Evolutionary conservation across 2,113 vertebrate genomes (phyloP).

Genomic region (Apaloderma vittatum): DNA sequence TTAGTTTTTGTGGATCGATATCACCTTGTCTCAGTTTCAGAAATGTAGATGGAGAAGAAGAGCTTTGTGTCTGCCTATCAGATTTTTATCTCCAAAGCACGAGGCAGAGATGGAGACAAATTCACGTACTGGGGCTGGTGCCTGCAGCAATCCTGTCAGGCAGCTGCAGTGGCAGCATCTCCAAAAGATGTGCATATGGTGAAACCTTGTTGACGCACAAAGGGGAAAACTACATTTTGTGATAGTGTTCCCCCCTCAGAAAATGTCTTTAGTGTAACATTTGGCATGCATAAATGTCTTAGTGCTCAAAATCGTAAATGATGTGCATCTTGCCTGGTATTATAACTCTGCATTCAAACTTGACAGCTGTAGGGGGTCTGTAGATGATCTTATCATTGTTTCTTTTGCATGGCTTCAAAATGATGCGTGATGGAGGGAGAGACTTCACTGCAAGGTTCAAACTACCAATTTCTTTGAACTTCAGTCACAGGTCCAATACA

Average conservation of each 20-base stretch:
- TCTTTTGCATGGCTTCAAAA: background rate
- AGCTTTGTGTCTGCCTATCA: background rate
- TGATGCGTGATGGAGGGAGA: no score
- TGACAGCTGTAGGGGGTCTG: background rate
- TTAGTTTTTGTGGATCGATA: constrained; percentile 52
- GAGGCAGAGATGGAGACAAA: background rate
- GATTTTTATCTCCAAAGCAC: background rate
- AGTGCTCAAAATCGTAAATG: background rate
- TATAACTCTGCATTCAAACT: background rate
- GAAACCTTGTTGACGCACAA: background rate
- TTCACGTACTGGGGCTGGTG: background rate
- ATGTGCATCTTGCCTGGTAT: background rate
- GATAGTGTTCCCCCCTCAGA: background rate
- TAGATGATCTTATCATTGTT: background rate
- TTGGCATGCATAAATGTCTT: background rate
- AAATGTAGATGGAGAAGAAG: constrained; percentile 9
- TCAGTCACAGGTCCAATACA: no score
- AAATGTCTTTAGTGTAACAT: background rate
- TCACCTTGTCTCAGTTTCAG: constrained; percentile 61
- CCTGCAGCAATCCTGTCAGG: background rate
- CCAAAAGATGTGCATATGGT: background rate
- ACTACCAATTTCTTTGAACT: no score
- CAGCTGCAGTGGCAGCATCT: background rate
- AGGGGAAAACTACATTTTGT: background rate
- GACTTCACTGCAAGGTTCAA: no score